Evolutionary conservation across 2,113 vertebrate genomes (phyloP).

Genomic region (Phrynosoma platyrhinos): DNA sequence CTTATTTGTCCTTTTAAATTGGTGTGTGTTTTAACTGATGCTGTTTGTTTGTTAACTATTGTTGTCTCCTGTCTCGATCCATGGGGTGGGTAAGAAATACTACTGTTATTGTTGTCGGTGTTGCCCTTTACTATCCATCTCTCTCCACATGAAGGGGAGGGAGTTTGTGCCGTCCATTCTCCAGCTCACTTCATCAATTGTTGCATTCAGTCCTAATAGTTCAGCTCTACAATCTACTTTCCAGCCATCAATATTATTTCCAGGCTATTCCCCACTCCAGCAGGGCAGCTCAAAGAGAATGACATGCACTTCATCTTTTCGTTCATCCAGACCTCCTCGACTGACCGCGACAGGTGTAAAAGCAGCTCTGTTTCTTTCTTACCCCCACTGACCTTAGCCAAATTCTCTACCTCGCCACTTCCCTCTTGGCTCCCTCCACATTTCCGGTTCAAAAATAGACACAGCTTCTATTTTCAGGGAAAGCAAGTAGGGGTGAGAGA

Average conservation of each 20-base stretch:
- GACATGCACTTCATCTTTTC: not conserved
- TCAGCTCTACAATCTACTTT: slow-evolving; percentile 4
- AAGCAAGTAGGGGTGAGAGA: slow-evolving; percentile 51
- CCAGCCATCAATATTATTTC: slow-evolving; percentile 13
- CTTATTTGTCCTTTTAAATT: no score
- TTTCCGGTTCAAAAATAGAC: slow-evolving; percentile 69
- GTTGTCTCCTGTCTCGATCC: no score
- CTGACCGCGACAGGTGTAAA: slow-evolving; percentile 22
- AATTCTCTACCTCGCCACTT: not conserved
- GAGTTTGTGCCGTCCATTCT: not conserved
- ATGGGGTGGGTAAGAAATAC: no score
- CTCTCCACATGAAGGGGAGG: not conserved
- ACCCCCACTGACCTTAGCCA: slow-evolving; percentile 39
- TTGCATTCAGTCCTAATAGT: not conserved
- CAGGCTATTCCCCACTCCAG: not conserved
- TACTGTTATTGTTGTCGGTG: no score
- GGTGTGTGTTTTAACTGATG: no score
- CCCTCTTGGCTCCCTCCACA: slow-evolving; percentile 23
- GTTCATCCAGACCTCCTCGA: not conserved
- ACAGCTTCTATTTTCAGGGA: slow-evolving; percentile 62
- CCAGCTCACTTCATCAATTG: not conserved
- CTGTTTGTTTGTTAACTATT: no score
- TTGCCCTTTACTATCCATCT: not conserved
- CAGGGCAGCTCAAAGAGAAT: not conserved
- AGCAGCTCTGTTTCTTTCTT: slow-evolving; percentile 14